Evolutionary conservation across 2,888 invertebrate genomes (phyloP), one percentile per base, ranked within the genome.

Genomic region (Drosophila monieri): DNA sequence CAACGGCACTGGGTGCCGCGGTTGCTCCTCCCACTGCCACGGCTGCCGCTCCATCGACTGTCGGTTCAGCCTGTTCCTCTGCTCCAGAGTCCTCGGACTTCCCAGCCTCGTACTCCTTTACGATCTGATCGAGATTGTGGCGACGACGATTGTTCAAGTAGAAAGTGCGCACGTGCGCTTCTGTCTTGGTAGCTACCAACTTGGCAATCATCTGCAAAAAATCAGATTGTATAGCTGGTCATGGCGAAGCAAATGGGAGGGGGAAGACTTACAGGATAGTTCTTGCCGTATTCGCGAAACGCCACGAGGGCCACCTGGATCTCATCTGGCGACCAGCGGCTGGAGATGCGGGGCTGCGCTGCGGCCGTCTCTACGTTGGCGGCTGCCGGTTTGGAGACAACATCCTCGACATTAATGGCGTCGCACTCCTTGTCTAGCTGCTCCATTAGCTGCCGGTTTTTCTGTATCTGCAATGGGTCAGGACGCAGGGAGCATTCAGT

Each of bases 321-420:
- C 92, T 99, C 99, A 79, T 98, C 98, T 83, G 96, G 96, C 30
- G 97, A 96, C 99, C 99, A 99, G 43, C 96, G 94, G 5, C 97
- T 94, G 90, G 96, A 96, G 54, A 97, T 95, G 81, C 97, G 95
- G 93, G 12, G 93, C 93, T 8, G 94, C 93, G 85, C 95, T 94
- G 39, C 93, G 93, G 47, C 14, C 18, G 57, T 12, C 30, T 80
- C 85, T 12, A 86, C 95, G 93, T 94, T 91, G 59, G 94, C 94
- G 62, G 95, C 95, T 12, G 88, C 70, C 65, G 83, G 89, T 30
- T 88, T 88, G 3, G 89, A 78, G 8, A 52, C 30, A 3, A 23
- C 55, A 6, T 84, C 87, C 0, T 88, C 84, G 0, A 41, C 30
- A 5, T 53, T 73, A 1, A 67, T 54, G 15, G 68, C 56, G 12